These are phyloP conservation scores for Ahaetulla prasina DNA, from an alignment of 2,113 vertebrate species.

Conservation along the genomic window DNA sequence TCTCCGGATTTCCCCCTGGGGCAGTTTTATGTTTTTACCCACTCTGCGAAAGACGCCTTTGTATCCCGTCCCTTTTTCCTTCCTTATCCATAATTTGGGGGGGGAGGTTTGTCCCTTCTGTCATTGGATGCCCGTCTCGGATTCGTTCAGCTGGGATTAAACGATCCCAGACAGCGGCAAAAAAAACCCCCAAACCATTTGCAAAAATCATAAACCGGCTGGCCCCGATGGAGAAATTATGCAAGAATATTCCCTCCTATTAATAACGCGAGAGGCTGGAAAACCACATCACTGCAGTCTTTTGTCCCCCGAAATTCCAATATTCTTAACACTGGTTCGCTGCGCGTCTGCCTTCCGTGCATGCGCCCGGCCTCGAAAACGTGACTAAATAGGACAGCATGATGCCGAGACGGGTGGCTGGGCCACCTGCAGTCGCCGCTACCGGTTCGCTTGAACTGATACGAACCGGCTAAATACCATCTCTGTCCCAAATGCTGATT, in stretches of 20 bases:
- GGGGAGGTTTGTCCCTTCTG: background rate
- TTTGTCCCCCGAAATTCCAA: background rate
- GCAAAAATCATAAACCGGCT: background rate
- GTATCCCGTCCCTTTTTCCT: background rate
- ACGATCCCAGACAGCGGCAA: background rate
- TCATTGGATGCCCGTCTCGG: background rate
- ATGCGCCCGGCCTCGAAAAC: too few species aligned
- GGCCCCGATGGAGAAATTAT: background rate
- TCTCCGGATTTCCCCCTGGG: background rate
- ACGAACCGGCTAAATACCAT: too few species aligned
- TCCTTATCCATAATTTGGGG: background rate
- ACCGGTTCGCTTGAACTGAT: too few species aligned
- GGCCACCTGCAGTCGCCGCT: too few species aligned
- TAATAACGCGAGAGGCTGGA: too few species aligned
- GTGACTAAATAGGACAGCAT: too few species aligned
- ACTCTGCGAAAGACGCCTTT: background rate
- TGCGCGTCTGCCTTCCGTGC: too few species aligned
- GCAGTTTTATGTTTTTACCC: background rate
- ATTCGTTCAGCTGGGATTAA: background rate
- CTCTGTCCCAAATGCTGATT: background rate
- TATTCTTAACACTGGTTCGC: too few species aligned
- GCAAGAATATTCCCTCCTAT: background rate
- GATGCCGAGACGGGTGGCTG: too few species aligned
- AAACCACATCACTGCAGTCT: background rate
- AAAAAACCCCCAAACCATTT: background rate